Evolutionary conservation across 2,797 vertebrate species (phyloP).

Genomic region (Pyrocephalus nanus): DNA sequence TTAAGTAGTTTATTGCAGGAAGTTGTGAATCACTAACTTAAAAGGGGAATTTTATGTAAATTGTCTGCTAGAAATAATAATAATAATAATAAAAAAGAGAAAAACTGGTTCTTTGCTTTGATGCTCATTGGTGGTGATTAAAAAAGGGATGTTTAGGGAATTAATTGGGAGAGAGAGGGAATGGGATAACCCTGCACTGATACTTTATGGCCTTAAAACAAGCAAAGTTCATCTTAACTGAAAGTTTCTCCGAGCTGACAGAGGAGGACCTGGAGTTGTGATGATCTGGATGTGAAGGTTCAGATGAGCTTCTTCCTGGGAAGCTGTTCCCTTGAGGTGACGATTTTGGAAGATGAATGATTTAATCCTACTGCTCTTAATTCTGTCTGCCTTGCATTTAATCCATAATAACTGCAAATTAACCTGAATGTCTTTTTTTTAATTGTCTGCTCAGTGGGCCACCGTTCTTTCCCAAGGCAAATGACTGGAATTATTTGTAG

Average conservation of each 20-base stretch:
- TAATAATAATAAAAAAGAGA: slow-evolving; percentile 77
- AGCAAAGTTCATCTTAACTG: not conserved
- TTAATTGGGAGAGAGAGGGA: not conserved
- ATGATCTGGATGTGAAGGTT: not conserved
- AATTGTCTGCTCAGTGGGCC: not conserved
- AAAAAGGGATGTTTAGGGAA: not conserved
- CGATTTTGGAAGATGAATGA: not conserved
- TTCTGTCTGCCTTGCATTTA: not conserved
- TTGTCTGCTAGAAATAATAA: slow-evolving; percentile 88
- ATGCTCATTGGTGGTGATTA: not conserved
- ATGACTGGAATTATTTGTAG: not conserved
- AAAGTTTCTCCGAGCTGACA: not conserved
- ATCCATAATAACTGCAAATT: not conserved
- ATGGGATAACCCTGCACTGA: not conserved
- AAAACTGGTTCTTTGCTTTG: slow-evolving; percentile 42
- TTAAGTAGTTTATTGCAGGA: slow-evolving; percentile 81
- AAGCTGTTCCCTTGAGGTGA: not conserved
- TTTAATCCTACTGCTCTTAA: not conserved
- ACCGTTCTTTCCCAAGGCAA: not conserved
- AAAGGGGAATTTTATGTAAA: slow-evolving; percentile 90
- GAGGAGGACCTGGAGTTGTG: not conserved
- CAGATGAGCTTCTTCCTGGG: not conserved
- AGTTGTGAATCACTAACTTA: slow-evolving; percentile 84
- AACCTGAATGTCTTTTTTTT: not conserved
- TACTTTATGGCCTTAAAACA: not conserved